A percentile compares a stretch with the other conserved stretches of the same genome.
Conservation (phyloP, 2,113 vertebrate species). For the Oncorhynchus masou region DNA sequence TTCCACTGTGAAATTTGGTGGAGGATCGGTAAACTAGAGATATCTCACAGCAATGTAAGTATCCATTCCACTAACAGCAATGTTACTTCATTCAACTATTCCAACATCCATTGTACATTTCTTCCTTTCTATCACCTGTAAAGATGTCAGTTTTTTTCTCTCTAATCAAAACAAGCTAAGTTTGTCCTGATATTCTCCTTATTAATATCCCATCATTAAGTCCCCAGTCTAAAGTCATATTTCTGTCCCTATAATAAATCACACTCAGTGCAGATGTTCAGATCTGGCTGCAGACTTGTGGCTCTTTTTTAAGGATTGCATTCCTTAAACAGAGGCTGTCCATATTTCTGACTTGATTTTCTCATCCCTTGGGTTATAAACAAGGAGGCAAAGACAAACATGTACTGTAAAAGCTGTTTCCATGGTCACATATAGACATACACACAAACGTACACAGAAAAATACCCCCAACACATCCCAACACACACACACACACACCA, state of each 20-base stretch:
- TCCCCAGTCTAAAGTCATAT: conserved; percentile 29
- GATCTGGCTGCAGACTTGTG: conserved; percentile 15
- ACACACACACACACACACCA: neutral
- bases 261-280: conserved; percentile 21
- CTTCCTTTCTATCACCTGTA: neutral
- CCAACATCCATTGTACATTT: neutral
- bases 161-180: conserved; percentile 20
- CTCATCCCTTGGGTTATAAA: conserved; percentile 25
- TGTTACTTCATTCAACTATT: neutral
- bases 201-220: conserved; percentile 8
- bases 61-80: neutral
- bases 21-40: neutral
- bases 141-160: neutral
- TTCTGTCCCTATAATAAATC: conserved; percentile 47
- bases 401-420: neutral
- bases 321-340: conserved; percentile 35
- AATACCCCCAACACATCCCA: neutral
- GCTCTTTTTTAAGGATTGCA: conserved; percentile 30
- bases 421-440: neutral
- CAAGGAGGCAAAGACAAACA: conserved; percentile 41
- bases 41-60: neutral
- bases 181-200: conserved; percentile 21
- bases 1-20: too few species aligned
- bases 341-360: conserved; percentile 27
- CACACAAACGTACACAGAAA: conserved; percentile 1